Conservation (phyloP, 2,797 vertebrate genomes). For the Helicolenus hilgendorfi region DNA sequence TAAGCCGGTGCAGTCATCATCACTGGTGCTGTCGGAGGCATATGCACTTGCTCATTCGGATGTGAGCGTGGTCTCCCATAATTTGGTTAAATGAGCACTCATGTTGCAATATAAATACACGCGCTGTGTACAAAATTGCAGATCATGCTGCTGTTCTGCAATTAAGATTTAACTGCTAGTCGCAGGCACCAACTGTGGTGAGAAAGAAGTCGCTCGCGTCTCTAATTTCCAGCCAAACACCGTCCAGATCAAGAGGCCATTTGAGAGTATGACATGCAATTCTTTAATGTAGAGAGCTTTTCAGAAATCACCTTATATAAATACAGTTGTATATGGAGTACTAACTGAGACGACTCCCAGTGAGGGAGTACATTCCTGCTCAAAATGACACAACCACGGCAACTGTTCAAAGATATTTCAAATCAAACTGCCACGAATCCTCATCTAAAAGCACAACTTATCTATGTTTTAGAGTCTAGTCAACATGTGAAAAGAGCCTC, state of each 20-base stretch:
- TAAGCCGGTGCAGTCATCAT: constrained; percentile 43
- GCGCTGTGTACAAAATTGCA: constrained; percentile 22
- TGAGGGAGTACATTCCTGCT: constrained; percentile 27
- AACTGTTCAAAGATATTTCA: constrained; percentile 41
- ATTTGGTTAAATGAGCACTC: constrained; percentile 35
- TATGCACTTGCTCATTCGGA: constrained; percentile 42
- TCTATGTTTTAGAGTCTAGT: constrained; percentile 66
- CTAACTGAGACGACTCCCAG: constrained; percentile 17
- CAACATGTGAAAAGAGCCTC: constrained; percentile 54
- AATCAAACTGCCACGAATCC: constrained; percentile 34
- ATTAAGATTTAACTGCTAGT: constrained; percentile 45
- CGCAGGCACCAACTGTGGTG: not conserved
- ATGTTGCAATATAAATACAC: constrained; percentile 15
- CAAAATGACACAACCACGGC: constrained; percentile 34
- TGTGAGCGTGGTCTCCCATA: constrained; percentile 23
- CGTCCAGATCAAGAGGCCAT: constrained; percentile 11
- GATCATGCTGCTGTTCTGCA: constrained; percentile 22
- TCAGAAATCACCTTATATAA: constrained; percentile 23
- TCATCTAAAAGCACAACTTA: constrained; percentile 55
- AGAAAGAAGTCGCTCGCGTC: constrained; percentile 7
- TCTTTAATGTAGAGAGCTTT: not conserved
- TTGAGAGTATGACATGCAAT: not conserved
- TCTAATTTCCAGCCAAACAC: constrained; percentile 19
- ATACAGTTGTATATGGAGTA: not conserved
- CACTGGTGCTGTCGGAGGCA: constrained; percentile 47